A percentile compares a stretch with the other conserved stretches of the same genome.
These are phyloP conservation scores for Baccha elongata DNA, from an alignment of 2,888 invertebrate species.

Conservation along the genomic window DNA sequence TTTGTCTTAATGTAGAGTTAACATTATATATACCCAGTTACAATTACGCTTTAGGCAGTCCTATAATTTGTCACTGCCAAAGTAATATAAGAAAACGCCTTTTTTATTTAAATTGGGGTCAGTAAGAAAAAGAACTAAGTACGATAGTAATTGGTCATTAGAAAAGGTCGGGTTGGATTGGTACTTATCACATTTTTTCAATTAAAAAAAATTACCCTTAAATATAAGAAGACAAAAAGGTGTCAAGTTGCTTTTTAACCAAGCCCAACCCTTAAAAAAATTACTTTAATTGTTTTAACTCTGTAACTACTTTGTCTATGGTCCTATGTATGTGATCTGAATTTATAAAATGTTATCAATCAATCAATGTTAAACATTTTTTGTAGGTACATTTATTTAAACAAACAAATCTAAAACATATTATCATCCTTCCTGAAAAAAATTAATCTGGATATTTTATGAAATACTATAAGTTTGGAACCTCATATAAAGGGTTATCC, in stretches of 20 bases:
- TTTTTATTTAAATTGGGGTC: neutral
- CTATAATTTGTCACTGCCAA: conserved; percentile 20
- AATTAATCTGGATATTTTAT: too few species aligned
- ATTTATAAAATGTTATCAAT: too few species aligned
- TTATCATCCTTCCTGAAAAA: too few species aligned
- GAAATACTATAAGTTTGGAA: too few species aligned
- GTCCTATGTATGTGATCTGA: too few species aligned
- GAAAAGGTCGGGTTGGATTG: neutral
- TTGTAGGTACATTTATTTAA: too few species aligned
- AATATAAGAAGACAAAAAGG: neutral
- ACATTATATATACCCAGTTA: neutral
- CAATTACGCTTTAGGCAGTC: neutral
- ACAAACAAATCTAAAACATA: too few species aligned
- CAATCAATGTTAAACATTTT: too few species aligned
- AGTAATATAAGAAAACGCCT: neutral
- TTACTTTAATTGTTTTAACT: too few species aligned
- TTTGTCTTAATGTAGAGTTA: neutral
- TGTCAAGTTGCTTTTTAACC: neutral
- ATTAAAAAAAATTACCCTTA: conserved; percentile 3
- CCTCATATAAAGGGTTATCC: too few species aligned
- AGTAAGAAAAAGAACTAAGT: neutral
- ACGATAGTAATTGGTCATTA: conserved; percentile 14
- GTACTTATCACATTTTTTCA: conserved; percentile 5
- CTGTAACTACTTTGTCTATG: too few species aligned
- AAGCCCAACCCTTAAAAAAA: conserved; percentile 6